Evolutionary conservation across 2,113 vertebrate species (phyloP).

Genomic region (Odobenus rosmarus): DNA sequence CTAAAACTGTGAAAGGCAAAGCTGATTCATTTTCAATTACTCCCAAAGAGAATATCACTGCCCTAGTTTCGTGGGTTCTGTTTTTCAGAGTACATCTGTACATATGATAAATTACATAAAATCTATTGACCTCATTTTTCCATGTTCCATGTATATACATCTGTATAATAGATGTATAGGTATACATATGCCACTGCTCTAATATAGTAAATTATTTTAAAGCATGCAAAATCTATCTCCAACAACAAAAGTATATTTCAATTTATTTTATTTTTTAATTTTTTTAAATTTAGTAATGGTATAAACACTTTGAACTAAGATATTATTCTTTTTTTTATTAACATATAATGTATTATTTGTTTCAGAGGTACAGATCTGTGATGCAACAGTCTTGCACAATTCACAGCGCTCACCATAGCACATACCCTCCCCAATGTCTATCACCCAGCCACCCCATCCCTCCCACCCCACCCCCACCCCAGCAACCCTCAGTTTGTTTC

Average conservation of each 20-base stretch:
- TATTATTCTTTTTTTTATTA: not conserved
- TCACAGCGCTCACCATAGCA: too few species aligned
- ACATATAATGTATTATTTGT: too few species aligned
- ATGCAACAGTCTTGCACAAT: too few species aligned
- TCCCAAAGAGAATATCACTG: not conserved
- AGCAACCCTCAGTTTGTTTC: too few species aligned
- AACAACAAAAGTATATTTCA: not conserved
- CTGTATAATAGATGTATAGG: not conserved
- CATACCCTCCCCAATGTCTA: too few species aligned
- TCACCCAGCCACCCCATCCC: too few species aligned
- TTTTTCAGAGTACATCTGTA: not conserved
- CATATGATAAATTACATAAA: not conserved
- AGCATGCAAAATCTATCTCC: not conserved
- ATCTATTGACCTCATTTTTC: not conserved
- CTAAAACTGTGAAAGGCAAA: not conserved
- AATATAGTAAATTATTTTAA: not conserved
- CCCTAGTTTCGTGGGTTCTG: not conserved
- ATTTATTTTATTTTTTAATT: not conserved
- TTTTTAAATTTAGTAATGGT: not conserved
- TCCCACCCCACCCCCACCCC: too few species aligned
- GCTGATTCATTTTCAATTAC: not conserved
- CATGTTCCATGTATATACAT: not conserved
- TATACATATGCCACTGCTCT: fast-evolving
- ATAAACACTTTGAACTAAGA: not conserved
- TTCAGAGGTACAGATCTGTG: too few species aligned